These are phyloP conservation scores for Stegana nigrithorax DNA, from an alignment of 2,888 invertebrate species.

Conservation along the genomic window DNA sequence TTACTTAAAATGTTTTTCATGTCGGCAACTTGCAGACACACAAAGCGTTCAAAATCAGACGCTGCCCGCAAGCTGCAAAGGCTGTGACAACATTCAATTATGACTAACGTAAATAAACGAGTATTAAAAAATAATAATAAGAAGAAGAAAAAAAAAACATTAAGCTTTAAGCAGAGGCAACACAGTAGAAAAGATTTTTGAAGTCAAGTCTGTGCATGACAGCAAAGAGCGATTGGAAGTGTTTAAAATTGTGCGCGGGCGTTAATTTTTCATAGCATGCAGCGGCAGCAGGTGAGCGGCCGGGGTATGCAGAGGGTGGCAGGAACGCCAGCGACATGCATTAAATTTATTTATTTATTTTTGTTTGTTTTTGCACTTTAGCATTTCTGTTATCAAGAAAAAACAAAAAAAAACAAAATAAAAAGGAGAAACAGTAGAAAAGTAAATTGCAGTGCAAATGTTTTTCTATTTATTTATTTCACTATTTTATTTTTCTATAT, in stretches of 20 bases:
- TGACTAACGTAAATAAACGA: constrained; percentile 39
- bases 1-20: no score
- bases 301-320: constrained; percentile 28
- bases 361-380: not conserved
- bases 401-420: constrained; percentile 48
- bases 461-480: constrained; percentile 49
- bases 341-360: not conserved
- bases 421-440: not conserved
- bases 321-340: not conserved
- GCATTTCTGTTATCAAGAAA: constrained; percentile 29
- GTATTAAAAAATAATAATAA: constrained; percentile 28
- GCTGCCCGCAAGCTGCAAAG: no score
- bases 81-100: constrained; percentile 60
- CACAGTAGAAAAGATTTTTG: no score
- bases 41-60: no score
- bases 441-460: constrained; percentile 57
- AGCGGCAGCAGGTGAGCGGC: constrained; percentile 18
- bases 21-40: no score
- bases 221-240: not conserved
- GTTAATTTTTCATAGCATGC: not conserved
- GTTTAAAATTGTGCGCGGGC: not conserved
- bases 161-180: no score
- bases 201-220: not conserved
- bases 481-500: constrained; percentile 2
- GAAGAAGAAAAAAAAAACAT: no score